Percentiles rank a stretch among this genome's conserved stretches.
phyloP scores from a whole-genome alignment of 1,140 invertebrate genomes.

The Nomia melanderi region DNA sequence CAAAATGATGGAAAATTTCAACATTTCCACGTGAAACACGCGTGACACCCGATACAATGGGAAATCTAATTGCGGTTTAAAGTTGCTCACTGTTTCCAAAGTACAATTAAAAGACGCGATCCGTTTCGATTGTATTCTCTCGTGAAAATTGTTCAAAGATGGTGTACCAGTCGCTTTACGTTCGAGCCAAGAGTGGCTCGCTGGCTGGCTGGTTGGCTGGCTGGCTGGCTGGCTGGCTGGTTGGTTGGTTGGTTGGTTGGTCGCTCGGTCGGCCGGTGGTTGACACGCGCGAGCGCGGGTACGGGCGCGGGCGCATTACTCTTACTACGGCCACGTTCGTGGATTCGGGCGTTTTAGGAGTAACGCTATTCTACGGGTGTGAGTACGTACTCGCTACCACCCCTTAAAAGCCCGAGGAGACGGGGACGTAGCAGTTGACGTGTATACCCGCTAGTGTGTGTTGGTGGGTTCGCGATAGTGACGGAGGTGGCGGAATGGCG shows the following conservation, averaged over 20 bases:
- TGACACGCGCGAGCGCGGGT: too few species aligned
- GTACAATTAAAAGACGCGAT: not conserved
- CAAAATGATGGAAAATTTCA: slow-evolving; percentile 12
- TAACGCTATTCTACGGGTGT: slow-evolving; percentile 30
- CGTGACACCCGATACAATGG: not conserved
- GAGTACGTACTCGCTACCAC: slow-evolving; percentile 22
- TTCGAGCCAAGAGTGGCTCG: slow-evolving; percentile 32
- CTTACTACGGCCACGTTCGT: slow-evolving; percentile 37
- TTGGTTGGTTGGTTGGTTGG: slow-evolving; percentile 28
- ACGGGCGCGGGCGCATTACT: slow-evolving; percentile 28
- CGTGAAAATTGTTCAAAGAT: slow-evolving; percentile 41
- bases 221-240: slow-evolving; percentile 42
- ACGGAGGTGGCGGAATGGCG: not conserved
- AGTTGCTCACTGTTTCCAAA: not conserved
- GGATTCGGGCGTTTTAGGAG: slow-evolving; percentile 26
- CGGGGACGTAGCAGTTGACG: not conserved
- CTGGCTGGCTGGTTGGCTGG: slow-evolving; percentile 47
- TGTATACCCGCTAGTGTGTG: not conserved
- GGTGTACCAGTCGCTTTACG: slow-evolving; percentile 40
- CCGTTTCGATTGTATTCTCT: slow-evolving; percentile 17
- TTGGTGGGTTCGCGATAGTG: not conserved
- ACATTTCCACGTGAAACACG: slow-evolving; percentile 1
- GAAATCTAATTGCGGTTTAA: not conserved
- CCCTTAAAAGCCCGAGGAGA: slow-evolving; percentile 15
- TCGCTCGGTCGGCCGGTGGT: too few species aligned